Evolutionary conservation across 2,113 vertebrate genomes (phyloP).

Genomic region (Lasiurus borealis): DNA sequence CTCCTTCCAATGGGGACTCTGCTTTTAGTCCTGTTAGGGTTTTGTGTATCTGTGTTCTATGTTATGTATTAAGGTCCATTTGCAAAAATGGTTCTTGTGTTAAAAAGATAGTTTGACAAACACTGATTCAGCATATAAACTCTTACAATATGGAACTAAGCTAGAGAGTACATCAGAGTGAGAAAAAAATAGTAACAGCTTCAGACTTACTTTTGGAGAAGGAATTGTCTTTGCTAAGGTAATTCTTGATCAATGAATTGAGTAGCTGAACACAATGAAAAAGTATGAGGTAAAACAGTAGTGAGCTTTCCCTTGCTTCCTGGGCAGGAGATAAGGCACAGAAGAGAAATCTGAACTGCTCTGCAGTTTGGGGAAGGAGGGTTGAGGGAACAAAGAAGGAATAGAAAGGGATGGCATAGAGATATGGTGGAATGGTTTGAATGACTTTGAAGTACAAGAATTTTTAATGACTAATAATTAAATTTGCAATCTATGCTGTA

Average conservation of each 20-base stretch:
- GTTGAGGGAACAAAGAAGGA: neutral
- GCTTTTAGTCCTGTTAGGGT: neutral
- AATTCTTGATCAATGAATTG: neutral
- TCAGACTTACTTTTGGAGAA: constrained; percentile 4
- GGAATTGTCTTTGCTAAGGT: neutral
- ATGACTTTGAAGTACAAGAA: neutral
- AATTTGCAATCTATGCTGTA: neutral
- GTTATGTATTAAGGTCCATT: neutral
- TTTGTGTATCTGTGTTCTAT: neutral
- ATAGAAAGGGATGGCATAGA: neutral
- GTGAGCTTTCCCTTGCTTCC: neutral
- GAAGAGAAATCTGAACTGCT: neutral
- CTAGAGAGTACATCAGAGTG: neutral
- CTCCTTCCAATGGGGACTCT: neutral
- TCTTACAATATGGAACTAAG: neutral
- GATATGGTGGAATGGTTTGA: neutral
- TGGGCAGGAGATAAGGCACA: neutral
- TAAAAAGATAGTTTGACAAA: constrained; percentile 19
- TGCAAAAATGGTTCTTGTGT: neutral
- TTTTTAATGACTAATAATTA: constrained; percentile 22
- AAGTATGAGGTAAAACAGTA: neutral
- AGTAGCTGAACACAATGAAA: neutral
- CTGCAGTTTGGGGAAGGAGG: neutral
- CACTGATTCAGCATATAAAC: neutral
- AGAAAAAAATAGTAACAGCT: neutral